A percentile compares a stretch with the other conserved stretches of the same genome.
Evolutionary conservation across 2,113 vertebrate genomes (phyloP).

Genomic region (Prochilodus magdalenae): DNA sequence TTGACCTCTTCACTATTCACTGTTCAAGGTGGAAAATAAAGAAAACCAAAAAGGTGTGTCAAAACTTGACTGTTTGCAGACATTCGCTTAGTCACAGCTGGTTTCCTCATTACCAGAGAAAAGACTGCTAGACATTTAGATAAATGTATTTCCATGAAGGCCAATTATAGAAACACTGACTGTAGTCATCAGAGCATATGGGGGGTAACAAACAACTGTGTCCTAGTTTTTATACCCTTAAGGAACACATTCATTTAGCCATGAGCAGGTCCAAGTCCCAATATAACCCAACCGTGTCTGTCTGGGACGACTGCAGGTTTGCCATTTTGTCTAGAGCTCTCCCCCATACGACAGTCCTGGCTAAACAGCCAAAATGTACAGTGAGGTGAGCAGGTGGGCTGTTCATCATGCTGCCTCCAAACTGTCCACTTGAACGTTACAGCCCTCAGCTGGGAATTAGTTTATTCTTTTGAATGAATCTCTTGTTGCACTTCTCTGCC

Average conservation of each 20-base stretch:
- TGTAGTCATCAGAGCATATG: background rate
- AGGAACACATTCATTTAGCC: too few relatives aligned
- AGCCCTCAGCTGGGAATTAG: slow-evolving; percentile 52
- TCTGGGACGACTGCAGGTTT: background rate
- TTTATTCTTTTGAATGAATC: slow-evolving; percentile 79
- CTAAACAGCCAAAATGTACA: background rate
- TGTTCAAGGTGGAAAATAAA: too few relatives aligned
- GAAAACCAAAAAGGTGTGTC: too few relatives aligned
- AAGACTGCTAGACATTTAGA: background rate
- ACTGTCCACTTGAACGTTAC: background rate
- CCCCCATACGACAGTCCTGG: too few relatives aligned
- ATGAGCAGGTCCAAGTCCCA: background rate
- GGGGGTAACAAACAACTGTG: too few relatives aligned
- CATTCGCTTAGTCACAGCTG: background rate
- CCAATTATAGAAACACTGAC: background rate
- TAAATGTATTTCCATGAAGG: background rate
- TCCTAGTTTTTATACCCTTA: too few relatives aligned
- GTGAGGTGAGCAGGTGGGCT: background rate
- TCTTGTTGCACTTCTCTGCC: slow-evolving; percentile 81
- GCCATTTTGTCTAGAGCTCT: background rate
- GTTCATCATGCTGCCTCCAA: background rate
- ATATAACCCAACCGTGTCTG: background rate
- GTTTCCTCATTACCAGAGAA: background rate
- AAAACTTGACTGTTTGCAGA: too few relatives aligned
- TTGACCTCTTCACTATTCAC: too few relatives aligned